Conservation (phyloP, 2,888 invertebrate genomes). For the Morpho deidamia region DNA sequence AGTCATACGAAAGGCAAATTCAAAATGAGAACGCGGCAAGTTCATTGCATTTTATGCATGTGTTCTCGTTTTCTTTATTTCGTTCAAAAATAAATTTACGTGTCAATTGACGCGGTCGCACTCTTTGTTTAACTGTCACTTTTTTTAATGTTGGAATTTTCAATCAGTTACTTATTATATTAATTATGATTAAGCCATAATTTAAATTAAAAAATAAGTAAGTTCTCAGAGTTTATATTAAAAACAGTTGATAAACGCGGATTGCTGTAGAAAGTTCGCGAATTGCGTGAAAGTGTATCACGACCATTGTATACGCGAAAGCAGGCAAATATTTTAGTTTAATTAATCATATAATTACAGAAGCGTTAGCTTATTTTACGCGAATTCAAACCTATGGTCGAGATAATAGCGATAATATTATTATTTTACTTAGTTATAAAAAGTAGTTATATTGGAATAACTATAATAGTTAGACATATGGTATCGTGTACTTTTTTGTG, state of each 20-base stretch:
- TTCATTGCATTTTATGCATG: constrained; percentile 25
- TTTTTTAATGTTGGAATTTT: neutral
- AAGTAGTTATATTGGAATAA: too few relatives aligned
- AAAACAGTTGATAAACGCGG: too few relatives aligned
- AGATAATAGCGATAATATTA: too few relatives aligned
- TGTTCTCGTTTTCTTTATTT: constrained; percentile 5
- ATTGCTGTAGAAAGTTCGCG: constrained; percentile 11
- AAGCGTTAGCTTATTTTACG: too few relatives aligned
- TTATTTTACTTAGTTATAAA: too few relatives aligned
- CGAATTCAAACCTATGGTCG: too few relatives aligned
- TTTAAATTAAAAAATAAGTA: too few relatives aligned
- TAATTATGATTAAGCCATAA: too few relatives aligned
- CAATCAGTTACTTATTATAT: too few relatives aligned
- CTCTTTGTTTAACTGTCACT: neutral
- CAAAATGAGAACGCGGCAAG: constrained; percentile 35
- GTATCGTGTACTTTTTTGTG: too few relatives aligned
- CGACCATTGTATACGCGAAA: constrained; percentile 21
- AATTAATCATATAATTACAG: neutral
- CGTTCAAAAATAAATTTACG: constrained; percentile 3
- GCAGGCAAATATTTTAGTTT: constrained; percentile 7
- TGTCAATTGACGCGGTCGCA: neutral
- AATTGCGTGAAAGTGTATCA: constrained; percentile 11
- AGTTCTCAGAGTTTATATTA: too few relatives aligned
- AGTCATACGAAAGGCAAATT: constrained; percentile 53
- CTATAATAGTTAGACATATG: too few relatives aligned